Conservation (phyloP, 2,113 vertebrate species). For the Anhinga anhinga region DNA sequence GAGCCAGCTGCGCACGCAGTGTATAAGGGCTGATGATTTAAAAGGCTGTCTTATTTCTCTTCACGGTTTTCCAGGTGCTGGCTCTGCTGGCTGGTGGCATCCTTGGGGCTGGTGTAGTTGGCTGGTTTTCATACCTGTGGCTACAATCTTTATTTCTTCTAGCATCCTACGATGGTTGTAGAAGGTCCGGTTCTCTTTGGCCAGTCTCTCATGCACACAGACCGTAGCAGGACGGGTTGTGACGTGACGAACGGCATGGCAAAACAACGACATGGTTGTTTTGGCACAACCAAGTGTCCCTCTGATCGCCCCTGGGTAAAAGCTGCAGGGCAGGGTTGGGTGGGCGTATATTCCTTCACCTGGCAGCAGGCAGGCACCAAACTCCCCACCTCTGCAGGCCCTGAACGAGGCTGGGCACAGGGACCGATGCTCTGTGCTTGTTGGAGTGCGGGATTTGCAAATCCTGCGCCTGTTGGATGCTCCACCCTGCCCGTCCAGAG, state of each 20-base stretch:
- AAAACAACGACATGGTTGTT: not conserved
- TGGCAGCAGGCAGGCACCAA: not conserved
- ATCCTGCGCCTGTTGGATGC: not conserved
- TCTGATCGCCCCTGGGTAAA: not conserved
- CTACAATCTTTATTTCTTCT: not conserved
- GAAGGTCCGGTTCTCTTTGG: not conserved
- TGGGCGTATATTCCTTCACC: accelerated
- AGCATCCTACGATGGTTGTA: not conserved
- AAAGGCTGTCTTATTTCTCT: not conserved
- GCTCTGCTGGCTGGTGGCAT: not conserved
- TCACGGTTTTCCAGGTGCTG: not conserved
- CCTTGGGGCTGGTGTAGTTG: not conserved
- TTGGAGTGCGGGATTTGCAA: not conserved
- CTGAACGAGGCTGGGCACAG: not conserved
- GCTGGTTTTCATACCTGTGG: not conserved
- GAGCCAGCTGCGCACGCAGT: not conserved
- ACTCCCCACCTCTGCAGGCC: not conserved
- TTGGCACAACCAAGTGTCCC: not conserved
- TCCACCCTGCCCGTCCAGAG: not conserved
- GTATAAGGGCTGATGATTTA: not conserved
- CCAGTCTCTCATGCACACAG: no score
- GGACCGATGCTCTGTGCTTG: no score
- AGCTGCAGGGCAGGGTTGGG: not conserved
- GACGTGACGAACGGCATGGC: not conserved
- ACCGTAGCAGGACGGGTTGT: not conserved